Evolutionary conservation across 2,888 invertebrate genomes (phyloP), one percentile per base, ranked within the genome.

Genomic region (Blastobasis adustella): DNA sequence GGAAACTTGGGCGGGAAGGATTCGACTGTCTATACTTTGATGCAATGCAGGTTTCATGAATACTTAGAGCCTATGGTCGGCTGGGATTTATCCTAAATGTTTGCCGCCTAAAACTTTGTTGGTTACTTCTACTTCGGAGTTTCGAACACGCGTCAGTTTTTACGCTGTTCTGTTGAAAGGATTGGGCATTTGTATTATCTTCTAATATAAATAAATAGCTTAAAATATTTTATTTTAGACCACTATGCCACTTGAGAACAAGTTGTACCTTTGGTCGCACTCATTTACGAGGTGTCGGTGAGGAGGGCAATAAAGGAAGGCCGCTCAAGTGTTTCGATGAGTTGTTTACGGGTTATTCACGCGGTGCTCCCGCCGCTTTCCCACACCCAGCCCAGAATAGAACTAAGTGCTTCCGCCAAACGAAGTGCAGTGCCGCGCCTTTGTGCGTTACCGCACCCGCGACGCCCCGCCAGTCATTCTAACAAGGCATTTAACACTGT

Each of bases 321-420:
- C 48, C 55, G 54, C 60, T 56, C 57, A 57, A 60, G 52, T 59
- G 61, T 61, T 57, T 50, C 62, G 71, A 68, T 73, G 73, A 74
- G 62, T 67, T 71, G 72, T 75, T 76, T 76, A 73, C 23, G 23
- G 23, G 23, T 42, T 70, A 60, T 58, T 60, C 58, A 50, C 59
- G 57, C 49, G 53, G 48, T 54, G 63, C 57, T 63, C 10, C 37
- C 23, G 41, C 63, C 60, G 56, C 60, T 69, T 69, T 68, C 66
- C 66, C 66, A 66, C 65, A 59, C 50, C 53, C 50, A 59, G 53
- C 57, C 56, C 54, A 63, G 82, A 82, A 84, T 84, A 82, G 79
- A 79, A 73, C 64, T 67, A 75, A 79, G 74, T 73, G 73, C 75
- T 81, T 82, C 78, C 79, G 77, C 65, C 67, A 65, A 71, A 74